phyloP scores from a whole-genome alignment of 2,888 invertebrate species.

The Netelia inedita region DNA sequence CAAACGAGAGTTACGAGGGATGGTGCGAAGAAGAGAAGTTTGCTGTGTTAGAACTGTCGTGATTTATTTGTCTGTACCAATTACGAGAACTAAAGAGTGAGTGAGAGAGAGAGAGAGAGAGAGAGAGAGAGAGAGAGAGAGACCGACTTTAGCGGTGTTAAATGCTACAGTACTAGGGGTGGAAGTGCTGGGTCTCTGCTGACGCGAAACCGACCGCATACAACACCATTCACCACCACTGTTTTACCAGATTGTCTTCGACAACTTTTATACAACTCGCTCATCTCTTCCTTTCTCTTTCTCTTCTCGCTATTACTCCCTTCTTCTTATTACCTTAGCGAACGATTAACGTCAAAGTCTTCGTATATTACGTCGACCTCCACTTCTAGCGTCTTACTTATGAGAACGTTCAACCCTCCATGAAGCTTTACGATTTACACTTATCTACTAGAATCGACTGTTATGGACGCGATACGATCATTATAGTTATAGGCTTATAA shows the following conservation, averaged over 20 bases:
- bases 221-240: constrained; percentile 29
- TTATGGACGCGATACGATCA: not conserved
- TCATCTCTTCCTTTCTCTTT: constrained; percentile 21
- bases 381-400: constrained; percentile 17
- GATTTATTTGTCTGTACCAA: constrained; percentile 72
- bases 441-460: constrained; percentile 3
- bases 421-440: not conserved
- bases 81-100: constrained; percentile 61
- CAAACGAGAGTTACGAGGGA: constrained; percentile 65
- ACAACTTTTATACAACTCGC: constrained; percentile 58
- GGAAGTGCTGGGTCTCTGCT: constrained; percentile 52
- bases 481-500: too few species aligned
- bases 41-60: constrained; percentile 61
- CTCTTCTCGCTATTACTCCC: not conserved
- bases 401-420: constrained; percentile 27
- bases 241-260: constrained; percentile 39
- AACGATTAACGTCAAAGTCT: not conserved
- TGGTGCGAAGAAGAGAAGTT: constrained; percentile 64
- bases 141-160: constrained; percentile 47
- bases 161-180: not conserved
- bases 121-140: not conserved
- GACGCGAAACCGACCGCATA: constrained; percentile 52
- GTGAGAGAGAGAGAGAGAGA: constrained; percentile 14
- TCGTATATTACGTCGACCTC: constrained; percentile 54
- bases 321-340: not conserved